Evolutionary conservation across 2,888 invertebrate genomes (phyloP).

Genomic region (Idaea aversata): DNA sequence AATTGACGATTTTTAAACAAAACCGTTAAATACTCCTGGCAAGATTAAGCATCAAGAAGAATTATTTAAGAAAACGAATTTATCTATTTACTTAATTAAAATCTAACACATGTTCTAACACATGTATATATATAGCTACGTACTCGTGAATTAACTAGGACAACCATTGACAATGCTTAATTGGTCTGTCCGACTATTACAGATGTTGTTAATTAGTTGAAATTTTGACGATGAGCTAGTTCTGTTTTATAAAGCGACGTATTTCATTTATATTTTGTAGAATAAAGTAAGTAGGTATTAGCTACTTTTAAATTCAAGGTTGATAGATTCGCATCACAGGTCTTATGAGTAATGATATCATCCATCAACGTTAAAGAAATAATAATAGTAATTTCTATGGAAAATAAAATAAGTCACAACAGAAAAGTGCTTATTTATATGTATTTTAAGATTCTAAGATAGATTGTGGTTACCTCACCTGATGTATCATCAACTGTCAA

Average conservation of each 20-base stretch:
- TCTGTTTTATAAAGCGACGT: background rate
- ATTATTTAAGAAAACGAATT: background rate
- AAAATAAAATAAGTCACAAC: too few relatives aligned
- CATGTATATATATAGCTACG: background rate
- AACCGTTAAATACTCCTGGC: too few relatives aligned
- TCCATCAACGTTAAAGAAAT: too few relatives aligned
- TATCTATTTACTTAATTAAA: background rate
- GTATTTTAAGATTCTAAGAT: background rate
- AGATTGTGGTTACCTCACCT: background rate
- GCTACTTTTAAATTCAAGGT: background rate
- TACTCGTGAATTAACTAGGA: background rate
- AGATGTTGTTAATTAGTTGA: constrained; percentile 1
- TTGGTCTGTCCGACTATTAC: background rate
- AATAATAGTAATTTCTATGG: too few relatives aligned
- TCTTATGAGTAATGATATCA: background rate
- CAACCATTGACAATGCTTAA: background rate
- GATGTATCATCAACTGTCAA: background rate
- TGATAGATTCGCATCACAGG: background rate
- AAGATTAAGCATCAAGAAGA: background rate
- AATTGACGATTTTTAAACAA: too few relatives aligned
- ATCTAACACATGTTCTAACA: background rate
- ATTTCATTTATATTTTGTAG: background rate
- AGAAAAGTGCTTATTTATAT: too few relatives aligned
- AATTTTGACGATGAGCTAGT: background rate
- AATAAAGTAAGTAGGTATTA: background rate